These are phyloP conservation scores for Leistus spinibarbis DNA, from an alignment of 2,888 invertebrate genomes.

Conservation along the genomic window DNA sequence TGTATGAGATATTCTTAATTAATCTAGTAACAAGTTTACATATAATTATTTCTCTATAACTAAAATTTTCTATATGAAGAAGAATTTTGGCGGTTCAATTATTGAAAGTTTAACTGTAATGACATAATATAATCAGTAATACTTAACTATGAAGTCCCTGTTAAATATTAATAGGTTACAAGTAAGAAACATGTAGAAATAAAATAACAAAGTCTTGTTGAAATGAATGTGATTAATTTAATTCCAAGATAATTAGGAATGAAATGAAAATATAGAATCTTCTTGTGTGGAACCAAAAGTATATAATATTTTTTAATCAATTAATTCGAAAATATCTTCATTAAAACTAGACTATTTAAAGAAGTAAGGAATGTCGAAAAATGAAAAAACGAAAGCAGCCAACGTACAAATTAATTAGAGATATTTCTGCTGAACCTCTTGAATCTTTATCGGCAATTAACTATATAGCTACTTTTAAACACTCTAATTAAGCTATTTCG, in stretches of 20 bases:
- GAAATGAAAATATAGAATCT: not conserved
- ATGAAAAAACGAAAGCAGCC: not conserved
- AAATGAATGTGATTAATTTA: too few species aligned
- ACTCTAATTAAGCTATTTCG: slow-evolving; percentile 29
- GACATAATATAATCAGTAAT: too few species aligned
- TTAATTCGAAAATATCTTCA: not conserved
- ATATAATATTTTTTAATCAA: not conserved
- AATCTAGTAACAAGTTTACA: too few species aligned
- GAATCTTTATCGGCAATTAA: slow-evolving; percentile 32
- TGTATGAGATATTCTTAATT: too few species aligned
- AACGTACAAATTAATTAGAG: slow-evolving; percentile 29
- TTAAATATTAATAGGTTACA: too few species aligned
- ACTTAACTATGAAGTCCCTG: too few species aligned
- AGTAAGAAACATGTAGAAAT: too few species aligned
- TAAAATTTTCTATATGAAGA: too few species aligned
- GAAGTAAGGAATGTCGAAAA: not conserved
- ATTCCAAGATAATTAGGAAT: not conserved
- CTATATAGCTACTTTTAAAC: slow-evolving; percentile 35
- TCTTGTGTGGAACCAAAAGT: not conserved
- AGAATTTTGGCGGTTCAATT: too few species aligned
- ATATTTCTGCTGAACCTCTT: slow-evolving; percentile 21
- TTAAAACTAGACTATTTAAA: not conserved
- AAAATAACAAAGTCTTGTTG: too few species aligned
- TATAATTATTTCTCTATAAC: too few species aligned
- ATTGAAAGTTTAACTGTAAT: too few species aligned